Evolutionary conservation across 1,140 invertebrate genomes (phyloP).

Genomic region (Drosophila ironensis): DNA sequence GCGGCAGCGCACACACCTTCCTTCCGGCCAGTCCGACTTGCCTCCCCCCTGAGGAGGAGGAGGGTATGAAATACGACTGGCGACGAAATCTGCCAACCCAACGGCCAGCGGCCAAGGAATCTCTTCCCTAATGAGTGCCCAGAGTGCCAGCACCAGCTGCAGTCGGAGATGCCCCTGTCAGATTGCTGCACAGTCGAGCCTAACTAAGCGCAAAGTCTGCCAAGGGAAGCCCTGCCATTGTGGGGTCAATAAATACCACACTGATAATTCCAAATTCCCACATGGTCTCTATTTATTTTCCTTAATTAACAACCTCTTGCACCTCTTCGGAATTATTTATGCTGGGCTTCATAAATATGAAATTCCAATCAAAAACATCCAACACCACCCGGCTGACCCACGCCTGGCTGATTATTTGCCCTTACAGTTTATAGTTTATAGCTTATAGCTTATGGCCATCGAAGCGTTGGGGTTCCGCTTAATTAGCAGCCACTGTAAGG

Average conservation of each 20-base stretch:
- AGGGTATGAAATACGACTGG: conserved; percentile 2
- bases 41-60: not conserved
- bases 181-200: conserved; percentile 12
- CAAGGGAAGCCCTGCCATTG: not conserved
- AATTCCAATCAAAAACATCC: conserved; percentile 29
- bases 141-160: conserved; percentile 2
- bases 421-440: conserved; percentile 13
- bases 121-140: conserved; percentile 36
- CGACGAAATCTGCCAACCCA: conserved; percentile 16
- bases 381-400: not conserved
- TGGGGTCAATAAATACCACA: not conserved
- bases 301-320: not conserved
- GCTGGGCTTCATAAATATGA: conserved; percentile 15
- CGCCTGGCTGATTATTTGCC: conserved; percentile 26
- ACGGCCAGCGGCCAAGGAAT: conserved; percentile 39
- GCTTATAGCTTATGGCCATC: conserved; percentile 28
- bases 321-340: conserved; percentile 13
- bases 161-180: conserved; percentile 1
- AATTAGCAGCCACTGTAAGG: conserved; percentile 50
- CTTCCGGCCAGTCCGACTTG: conserved; percentile 38
- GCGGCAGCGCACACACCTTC: conserved; percentile 47
- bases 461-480: conserved; percentile 29
- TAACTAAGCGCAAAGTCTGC: not conserved
- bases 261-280: not conserved
- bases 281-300: not conserved